A percentile compares a stretch with the other conserved stretches of the same genome.
Evolutionary conservation across 2,113 vertebrate genomes (phyloP).

Genomic region (Phodopus roborovskii): DNA sequence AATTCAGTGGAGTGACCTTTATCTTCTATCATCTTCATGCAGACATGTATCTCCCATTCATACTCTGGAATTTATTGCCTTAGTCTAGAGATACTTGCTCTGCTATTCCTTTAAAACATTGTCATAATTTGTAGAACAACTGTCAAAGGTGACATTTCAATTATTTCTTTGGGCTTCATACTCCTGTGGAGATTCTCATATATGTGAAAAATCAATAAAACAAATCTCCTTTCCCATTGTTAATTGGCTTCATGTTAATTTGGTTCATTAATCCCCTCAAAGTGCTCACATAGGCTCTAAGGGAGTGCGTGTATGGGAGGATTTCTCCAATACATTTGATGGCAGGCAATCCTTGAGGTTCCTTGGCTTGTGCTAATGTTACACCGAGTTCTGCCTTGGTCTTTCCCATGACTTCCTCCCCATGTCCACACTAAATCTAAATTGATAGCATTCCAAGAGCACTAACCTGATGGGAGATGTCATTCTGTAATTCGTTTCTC

Average conservation of each 20-base stretch:
- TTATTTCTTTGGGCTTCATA: background rate
- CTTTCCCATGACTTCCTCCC: background rate
- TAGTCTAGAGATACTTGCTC: background rate
- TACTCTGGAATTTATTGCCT: background rate
- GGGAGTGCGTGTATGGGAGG: background rate
- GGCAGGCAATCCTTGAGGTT: background rate
- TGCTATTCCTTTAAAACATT: background rate
- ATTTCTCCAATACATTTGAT: background rate
- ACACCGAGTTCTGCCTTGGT: background rate
- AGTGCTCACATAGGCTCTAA: background rate
- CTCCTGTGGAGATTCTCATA: background rate
- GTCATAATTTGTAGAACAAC: background rate
- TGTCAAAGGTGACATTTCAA: background rate
- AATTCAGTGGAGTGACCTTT: background rate
- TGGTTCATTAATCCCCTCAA: background rate
- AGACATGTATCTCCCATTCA: accelerated
- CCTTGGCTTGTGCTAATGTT: background rate
- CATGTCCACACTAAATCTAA: background rate
- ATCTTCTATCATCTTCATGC: background rate
- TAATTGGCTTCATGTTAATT: background rate
- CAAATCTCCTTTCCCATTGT: background rate
- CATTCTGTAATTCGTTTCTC: too few species aligned
- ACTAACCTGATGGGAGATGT: background rate
- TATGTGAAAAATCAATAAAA: background rate
- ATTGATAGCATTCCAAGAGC: background rate